Base-by-base conservation (phyloP, 2,888 invertebrate genomes). In the Pterostichus madidus region DNA sequence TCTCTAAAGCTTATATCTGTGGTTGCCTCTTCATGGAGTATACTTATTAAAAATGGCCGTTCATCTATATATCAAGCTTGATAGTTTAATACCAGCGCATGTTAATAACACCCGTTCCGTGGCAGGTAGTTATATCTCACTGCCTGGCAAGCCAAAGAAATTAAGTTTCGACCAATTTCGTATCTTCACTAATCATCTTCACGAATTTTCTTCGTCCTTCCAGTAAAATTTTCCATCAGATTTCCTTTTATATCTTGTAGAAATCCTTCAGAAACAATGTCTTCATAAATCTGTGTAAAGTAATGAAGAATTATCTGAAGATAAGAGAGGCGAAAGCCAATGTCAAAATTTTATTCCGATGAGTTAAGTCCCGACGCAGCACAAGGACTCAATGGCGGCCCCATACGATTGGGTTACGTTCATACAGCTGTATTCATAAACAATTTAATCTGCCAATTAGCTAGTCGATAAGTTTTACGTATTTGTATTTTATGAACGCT, bases 391-490 rank as follows among this genome's bases (percentile, higher is more conserved):
- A 73, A 73, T 73, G 73, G 73, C 73, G 73, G 44, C 52, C 31
- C n/a, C 31, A 24, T 52, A 24, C 80, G 86, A 87, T 87, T 87
- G 87, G 87, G 87, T 87, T 87, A 86, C 87, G 86, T 84, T 84
- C 86, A 85, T 87, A 86, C 86, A 86, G 86, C 86, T 86, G 87
- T 86, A 85, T 87, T 87, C 87, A 87, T 87, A 87, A 87, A 87
- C 87, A 87, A 87, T 87, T 87, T 87, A 87, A 87, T 87, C 87
- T 86, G 86, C 87, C 86, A 87, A 87, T 87, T 87, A 87, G 87
- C 86, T 86, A 86, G 86, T 87, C 87, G 86, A 87, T 87, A 87
- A 86, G 86, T 87, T 85, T 86, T 86, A 86, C 86, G 84, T 85
- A 86, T 86, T 84, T 83, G 85, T 87, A 87, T 87, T 87, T 82